phyloP scores from a whole-genome alignment of 1,140 invertebrate species.

The Rhynchophorus ferrugineus region DNA sequence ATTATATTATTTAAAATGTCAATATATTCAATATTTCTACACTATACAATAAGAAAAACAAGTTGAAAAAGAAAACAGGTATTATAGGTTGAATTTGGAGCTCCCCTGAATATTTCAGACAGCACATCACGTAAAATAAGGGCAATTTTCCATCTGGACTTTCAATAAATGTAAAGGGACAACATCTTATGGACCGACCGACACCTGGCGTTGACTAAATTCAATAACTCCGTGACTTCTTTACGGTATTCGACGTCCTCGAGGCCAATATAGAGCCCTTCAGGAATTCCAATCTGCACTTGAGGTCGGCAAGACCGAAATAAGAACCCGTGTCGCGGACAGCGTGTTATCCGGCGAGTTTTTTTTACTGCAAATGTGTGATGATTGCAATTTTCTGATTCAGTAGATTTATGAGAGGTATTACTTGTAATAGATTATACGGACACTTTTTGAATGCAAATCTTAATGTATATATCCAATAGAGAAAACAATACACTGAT shows the following conservation, averaged over 20 bases:
- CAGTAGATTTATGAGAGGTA: background rate
- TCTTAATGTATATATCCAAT: too few species aligned
- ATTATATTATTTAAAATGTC: too few species aligned
- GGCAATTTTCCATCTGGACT: background rate
- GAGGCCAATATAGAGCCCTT: conserved; percentile 11
- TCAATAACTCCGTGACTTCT: conserved; percentile 14
- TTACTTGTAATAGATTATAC: background rate
- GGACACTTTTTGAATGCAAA: background rate
- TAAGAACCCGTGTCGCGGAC: conserved; percentile 12
- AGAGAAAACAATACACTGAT: too few species aligned
- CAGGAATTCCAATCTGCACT: conserved; percentile 21
- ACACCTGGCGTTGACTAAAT: conserved; percentile 16
- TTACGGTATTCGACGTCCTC: background rate
- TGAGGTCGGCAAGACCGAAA: conserved; percentile 11
- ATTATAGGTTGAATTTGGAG: too few species aligned
- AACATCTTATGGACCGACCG: conserved; percentile 5
- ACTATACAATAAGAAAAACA: too few species aligned
- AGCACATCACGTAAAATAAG: background rate
- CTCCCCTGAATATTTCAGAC: too few species aligned
- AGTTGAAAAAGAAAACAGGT: too few species aligned
- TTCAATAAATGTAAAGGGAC: conserved; percentile 7
- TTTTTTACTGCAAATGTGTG: conserved; percentile 9
- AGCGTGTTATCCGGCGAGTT: conserved; percentile 6
- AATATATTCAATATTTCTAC: too few species aligned
- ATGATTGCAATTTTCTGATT: conserved; percentile 12